Evolutionary conservation across 2,888 invertebrate genomes (phyloP).

Genomic region (Eristalis arbustorum): DNA sequence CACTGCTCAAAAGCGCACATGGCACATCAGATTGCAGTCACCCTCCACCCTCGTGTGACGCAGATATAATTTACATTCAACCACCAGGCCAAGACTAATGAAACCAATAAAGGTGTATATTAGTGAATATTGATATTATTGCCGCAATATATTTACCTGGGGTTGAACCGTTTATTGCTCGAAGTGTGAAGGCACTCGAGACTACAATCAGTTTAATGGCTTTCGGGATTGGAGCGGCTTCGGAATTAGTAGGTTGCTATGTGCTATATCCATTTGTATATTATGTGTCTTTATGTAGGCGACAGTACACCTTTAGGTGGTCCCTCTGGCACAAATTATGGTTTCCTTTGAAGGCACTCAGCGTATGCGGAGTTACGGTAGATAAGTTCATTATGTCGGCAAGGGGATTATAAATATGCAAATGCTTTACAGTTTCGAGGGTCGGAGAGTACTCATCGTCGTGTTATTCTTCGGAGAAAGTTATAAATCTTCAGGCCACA

Average conservation of each 20-base stretch:
- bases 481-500: background rate
- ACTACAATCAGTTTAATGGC: slow-evolving; percentile 63
- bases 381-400: slow-evolving; percentile 10
- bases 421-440: slow-evolving; percentile 9
- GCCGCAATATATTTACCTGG: slow-evolving; percentile 50
- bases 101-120: slow-evolving; percentile 54
- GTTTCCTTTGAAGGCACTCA: slow-evolving; percentile 3
- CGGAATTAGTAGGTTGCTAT: slow-evolving; percentile 26
- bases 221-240: slow-evolving; percentile 48
- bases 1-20: slow-evolving; percentile 15
- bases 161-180: slow-evolving; percentile 57
- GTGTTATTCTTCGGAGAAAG: background rate
- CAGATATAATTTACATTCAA: slow-evolving; percentile 56
- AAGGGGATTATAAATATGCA: slow-evolving; percentile 36
- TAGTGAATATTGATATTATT: slow-evolving; percentile 54
- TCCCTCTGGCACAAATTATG: slow-evolving; percentile 25
- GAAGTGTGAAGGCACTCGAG: slow-evolving; percentile 58
- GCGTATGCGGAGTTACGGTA: background rate
- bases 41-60: slow-evolving; percentile 3
- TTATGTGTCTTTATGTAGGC: background rate
- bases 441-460: background rate
- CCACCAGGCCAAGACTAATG: slow-evolving; percentile 41
- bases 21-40: background rate
- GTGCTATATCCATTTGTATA: slow-evolving; percentile 32
- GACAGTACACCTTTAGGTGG: background rate